These are phyloP conservation scores for Prunella strophiata DNA, from an alignment of 2,797 vertebrate species.

Conservation along the genomic window DNA sequence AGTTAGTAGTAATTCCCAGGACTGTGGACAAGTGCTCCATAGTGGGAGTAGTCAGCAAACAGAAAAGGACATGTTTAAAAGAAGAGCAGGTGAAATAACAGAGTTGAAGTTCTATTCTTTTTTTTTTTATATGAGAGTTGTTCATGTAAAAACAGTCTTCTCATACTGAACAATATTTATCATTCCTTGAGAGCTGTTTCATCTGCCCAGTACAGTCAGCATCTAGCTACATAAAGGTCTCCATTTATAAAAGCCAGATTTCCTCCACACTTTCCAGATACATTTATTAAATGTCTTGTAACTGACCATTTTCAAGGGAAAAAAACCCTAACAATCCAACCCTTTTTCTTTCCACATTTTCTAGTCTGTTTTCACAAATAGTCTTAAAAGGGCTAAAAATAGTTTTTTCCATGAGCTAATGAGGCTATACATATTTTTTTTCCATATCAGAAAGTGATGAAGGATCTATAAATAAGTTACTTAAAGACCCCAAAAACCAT, in stretches of 20 bases:
- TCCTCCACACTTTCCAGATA: not conserved
- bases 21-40: slow-evolving; percentile 68
- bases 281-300: not conserved
- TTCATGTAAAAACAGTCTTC: not conserved
- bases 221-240: not conserved
- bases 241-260: not conserved
- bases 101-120: not conserved
- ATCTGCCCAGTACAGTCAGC: not conserved
- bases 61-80: slow-evolving; percentile 68
- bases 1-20: slow-evolving; percentile 70
- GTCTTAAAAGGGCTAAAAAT: not conserved
- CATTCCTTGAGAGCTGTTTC: not conserved
- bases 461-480: not conserved
- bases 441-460: not conserved
- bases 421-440: not conserved
- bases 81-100: slow-evolving; percentile 63
- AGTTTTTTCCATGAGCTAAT: not conserved
- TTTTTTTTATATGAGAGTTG: not conserved
- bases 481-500: not conserved
- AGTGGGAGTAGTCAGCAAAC: slow-evolving; percentile 70
- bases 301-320: not conserved
- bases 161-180: not conserved
- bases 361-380: not conserved
- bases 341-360: not conserved
- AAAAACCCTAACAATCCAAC: not conserved